Base-by-base conservation (phyloP, 2,888 invertebrate species). In the Chrysodeixis includens region DNA sequence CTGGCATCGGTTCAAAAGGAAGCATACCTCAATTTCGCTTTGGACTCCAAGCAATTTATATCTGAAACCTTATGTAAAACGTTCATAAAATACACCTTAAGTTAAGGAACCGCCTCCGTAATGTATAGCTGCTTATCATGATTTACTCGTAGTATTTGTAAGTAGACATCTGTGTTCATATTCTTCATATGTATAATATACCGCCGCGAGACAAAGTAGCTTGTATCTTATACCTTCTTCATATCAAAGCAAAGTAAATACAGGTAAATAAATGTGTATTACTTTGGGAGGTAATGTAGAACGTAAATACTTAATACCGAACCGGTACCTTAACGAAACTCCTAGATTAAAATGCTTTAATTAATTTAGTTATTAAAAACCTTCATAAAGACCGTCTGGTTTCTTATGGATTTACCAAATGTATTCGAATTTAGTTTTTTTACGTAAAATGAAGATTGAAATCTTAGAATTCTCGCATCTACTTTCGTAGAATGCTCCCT, bases 391-490 rank as follows among this genome's bases (percentile, higher is more conserved):
- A 35, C 52, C 56, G 56, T 73, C 69, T 53, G 71, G 69, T 52
- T 62, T 53, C 53, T 46, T 54, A n/a, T 44, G 35, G 30, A 67
- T 73, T 63, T 60, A 63, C 49, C 57, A 58, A 73, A 67, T 63
- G 53, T 63, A 74, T 79, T 73, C 53, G 20, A 59, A 55, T 75
- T 68, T 67, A 62, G 30, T 58, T 76, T 80, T 26, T 84, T 83
- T 71, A 68, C 62, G 52, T 67, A 59, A 56, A 71, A 64, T 60
- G 56, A 62, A 57, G 26, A 76, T 66, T 77, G 71, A 74, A 80
- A 73, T 70, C 74, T 83, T 72, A 75, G 78, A 78, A 78, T 76
- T 80, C 67, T 56, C 63, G 66, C 68, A 82, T 76, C 63, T 80
- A 78, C 75, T 76, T 73, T 74, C 72, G 65, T 70, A 70, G 67